Conservation (phyloP, 2,888 invertebrate species). For the Dynastes grantii region DNA sequence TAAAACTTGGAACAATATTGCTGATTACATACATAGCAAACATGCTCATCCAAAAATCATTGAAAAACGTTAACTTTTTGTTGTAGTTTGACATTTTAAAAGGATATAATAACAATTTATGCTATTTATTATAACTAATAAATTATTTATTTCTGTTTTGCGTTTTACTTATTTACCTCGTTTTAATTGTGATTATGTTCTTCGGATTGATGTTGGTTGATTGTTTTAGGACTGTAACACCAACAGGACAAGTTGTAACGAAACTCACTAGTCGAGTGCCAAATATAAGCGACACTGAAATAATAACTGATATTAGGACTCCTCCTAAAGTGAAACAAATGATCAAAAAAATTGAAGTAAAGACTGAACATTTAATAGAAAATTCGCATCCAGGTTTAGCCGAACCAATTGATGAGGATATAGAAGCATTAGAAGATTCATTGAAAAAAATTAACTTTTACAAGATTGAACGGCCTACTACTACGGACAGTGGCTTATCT, state of each 20-base stretch:
- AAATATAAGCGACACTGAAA: constrained; percentile 64
- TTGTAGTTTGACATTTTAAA: constrained; percentile 2
- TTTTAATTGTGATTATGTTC: constrained; percentile 11
- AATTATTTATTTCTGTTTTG: constrained; percentile 35
- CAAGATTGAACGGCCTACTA: constrained; percentile 69
- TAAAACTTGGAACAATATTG: constrained; percentile 73
- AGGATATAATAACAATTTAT: constrained; percentile 30
- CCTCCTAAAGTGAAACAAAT: constrained; percentile 76
- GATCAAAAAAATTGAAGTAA: constrained; percentile 63
- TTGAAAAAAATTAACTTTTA: constrained; percentile 67
- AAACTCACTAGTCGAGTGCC: constrained; percentile 11
- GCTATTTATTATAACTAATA: constrained; percentile 43
- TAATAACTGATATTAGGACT: constrained; percentile 76
- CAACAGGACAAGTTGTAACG: constrained; percentile 25
- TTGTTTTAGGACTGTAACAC: constrained; percentile 47
- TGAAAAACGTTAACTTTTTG: background rate
- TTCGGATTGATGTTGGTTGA: constrained; percentile 8
- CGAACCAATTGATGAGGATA: constrained; percentile 66
- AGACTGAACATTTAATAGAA: constrained; percentile 58
- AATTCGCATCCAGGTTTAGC: constrained; percentile 76
- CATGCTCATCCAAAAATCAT: constrained; percentile 5
- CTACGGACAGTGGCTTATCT: constrained; percentile 80
- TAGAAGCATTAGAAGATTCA: constrained; percentile 62
- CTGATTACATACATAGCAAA: constrained; percentile 57
- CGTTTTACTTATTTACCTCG: constrained; percentile 33